Percentiles rank a stretch among this genome's conserved stretches.
Conservation (phyloP, 2,888 invertebrate genomes). For the Prenolepis imparis region DNA sequence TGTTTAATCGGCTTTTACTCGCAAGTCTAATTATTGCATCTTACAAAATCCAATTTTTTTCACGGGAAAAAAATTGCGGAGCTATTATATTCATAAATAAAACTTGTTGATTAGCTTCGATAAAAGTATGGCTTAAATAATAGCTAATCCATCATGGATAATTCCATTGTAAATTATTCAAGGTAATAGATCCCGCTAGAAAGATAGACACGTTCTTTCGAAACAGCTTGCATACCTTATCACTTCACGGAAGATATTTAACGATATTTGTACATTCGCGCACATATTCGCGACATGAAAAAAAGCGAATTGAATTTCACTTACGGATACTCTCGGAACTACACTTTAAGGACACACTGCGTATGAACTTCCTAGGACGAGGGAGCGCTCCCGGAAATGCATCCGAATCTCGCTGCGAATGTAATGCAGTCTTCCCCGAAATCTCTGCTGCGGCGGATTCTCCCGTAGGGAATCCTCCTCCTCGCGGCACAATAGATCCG, state of each 20-base stretch:
- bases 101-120: neutral
- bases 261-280: neutral
- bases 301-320: neutral
- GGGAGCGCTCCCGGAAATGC: slow-evolving; percentile 6
- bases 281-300: neutral
- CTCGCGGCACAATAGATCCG: slow-evolving; percentile 18
- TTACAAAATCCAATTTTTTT: neutral
- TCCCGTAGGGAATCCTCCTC: neutral
- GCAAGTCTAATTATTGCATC: neutral
- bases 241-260: slow-evolving; percentile 20
- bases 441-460: slow-evolving; percentile 42
- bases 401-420: slow-evolving; percentile 20
- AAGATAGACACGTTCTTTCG: neutral
- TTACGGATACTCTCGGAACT: slow-evolving; percentile 34
- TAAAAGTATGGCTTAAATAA: neutral
- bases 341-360: slow-evolving; percentile 31
- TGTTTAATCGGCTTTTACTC: neutral
- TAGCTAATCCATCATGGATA: neutral
- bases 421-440: neutral
- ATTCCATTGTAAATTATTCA: slow-evolving; percentile 9
- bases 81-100: neutral
- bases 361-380: neutral
- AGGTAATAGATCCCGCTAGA: neutral
- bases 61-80: neutral
- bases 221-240: neutral